Percentiles rank a stretch among this genome's conserved stretches.
phyloP scores from a whole-genome alignment of 2,888 invertebrate species.

The Scaptomyza parva region DNA sequence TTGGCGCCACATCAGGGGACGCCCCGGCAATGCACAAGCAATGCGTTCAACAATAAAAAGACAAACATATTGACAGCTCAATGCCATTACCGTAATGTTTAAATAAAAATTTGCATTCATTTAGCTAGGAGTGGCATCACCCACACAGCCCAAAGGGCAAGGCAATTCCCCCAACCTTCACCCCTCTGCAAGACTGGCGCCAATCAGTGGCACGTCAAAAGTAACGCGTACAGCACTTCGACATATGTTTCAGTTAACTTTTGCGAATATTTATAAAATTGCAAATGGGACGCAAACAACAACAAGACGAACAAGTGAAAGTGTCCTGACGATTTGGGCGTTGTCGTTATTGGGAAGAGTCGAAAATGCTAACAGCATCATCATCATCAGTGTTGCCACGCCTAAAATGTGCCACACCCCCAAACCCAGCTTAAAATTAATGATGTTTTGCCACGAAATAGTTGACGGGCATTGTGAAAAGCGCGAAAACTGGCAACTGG shows the following conservation, averaged over 20 bases:
- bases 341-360: slow-evolving; percentile 40
- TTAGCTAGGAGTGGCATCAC: slow-evolving; percentile 49
- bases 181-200: slow-evolving; percentile 40
- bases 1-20: slow-evolving; percentile 15
- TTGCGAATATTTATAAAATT: slow-evolving; percentile 70
- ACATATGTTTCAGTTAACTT: slow-evolving; percentile 71
- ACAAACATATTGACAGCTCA: slow-evolving; percentile 78
- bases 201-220: slow-evolving; percentile 71
- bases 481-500: slow-evolving; percentile 31
- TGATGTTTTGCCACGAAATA: slow-evolving; percentile 74
- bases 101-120: slow-evolving; percentile 81
- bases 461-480: slow-evolving; percentile 49
- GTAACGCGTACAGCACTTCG: slow-evolving; percentile 44
- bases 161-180: background rate
- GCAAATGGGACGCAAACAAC: slow-evolving; percentile 62
- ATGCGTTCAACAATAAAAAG: slow-evolving; percentile 59
- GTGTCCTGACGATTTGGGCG: slow-evolving; percentile 65
- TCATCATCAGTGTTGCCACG: slow-evolving; percentile 50
- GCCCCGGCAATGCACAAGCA: slow-evolving; percentile 10
- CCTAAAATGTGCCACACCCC: slow-evolving; percentile 21
- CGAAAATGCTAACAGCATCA: slow-evolving; percentile 64
- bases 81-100: slow-evolving; percentile 76
- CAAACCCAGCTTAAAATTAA: slow-evolving; percentile 70
- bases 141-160: slow-evolving; percentile 48
- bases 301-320: slow-evolving; percentile 55